These are phyloP conservation scores for Desmophyllum pertusum DNA, from an alignment of 92 coral and sea anemone species.

Conservation along the genomic window DNA sequence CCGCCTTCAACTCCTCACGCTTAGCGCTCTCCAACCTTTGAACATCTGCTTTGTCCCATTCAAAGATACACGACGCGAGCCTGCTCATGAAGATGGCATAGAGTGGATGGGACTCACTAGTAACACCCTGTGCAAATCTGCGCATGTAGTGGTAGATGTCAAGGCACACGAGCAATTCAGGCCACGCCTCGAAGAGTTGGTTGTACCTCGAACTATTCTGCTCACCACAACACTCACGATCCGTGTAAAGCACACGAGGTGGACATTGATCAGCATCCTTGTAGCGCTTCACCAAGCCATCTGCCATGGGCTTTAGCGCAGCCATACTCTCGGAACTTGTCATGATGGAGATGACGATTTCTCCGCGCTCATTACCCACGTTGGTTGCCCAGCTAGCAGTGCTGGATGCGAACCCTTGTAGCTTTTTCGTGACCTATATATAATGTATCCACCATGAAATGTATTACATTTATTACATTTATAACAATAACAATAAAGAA, in stretches of 20 bases:
- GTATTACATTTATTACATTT: no score
- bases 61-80: constrained; percentile 22
- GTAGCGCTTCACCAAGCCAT: constrained; percentile 31
- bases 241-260: background rate
- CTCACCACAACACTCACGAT: background rate
- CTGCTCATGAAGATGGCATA: constrained; percentile 5
- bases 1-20: background rate
- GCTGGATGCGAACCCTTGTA: constrained; percentile 37
- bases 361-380: constrained; percentile 53
- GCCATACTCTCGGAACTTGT: constrained; percentile 30
- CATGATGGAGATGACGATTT: constrained; percentile 31
- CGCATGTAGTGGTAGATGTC: constrained; percentile 43
- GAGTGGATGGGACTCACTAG: constrained; percentile 32
- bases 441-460: no score
- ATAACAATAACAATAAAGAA: no score
- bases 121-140: constrained; percentile 25
- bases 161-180: background rate
- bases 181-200: background rate
- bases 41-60: constrained; percentile 18
- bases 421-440: constrained; percentile 39
- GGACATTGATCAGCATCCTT: constrained; percentile 8
- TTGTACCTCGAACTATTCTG: no score
- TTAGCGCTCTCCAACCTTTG: constrained; percentile 24
- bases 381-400: constrained; percentile 50
- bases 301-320: constrained; percentile 11